A percentile compares a stretch with the other conserved stretches of the same genome.
Conservation (phyloP, 1,140 invertebrate species). For the Sycophila sp. region DNA sequence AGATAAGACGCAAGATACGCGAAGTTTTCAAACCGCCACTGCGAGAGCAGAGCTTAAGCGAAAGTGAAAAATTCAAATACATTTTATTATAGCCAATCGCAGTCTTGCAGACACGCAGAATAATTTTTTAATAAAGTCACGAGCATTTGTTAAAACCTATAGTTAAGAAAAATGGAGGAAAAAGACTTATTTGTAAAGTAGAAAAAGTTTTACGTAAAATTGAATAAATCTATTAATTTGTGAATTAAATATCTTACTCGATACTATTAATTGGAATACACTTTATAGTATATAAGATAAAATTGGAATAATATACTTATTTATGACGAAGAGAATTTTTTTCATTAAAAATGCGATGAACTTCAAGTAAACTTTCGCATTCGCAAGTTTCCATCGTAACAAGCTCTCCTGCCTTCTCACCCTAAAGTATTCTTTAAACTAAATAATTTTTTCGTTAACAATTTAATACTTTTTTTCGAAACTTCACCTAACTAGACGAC, state of each 20-base stretch:
- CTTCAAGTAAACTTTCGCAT: conserved; percentile 6
- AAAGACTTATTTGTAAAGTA: too few relatives aligned
- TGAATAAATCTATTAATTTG: conserved; percentile 9
- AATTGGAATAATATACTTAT: conserved; percentile 21
- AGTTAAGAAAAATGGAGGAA: conserved; percentile 24
- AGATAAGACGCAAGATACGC: too few relatives aligned
- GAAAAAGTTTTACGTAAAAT: conserved; percentile 16
- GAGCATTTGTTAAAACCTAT: conserved; percentile 3
- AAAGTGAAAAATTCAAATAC: neutral
- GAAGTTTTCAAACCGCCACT: too few relatives aligned
- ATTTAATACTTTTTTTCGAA: conserved; percentile 21
- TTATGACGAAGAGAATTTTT: conserved; percentile 13
- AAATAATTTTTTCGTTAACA: conserved; percentile 32
- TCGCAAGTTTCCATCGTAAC: conserved; percentile 11
- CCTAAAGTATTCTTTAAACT: conserved; percentile 26
- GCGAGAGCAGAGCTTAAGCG: conserved; percentile 4
- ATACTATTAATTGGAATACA: conserved; percentile 26
- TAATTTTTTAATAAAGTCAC: conserved; percentile 12
- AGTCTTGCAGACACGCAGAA: conserved; percentile 15
- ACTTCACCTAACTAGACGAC: conserved; percentile 19
- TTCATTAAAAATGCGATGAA: conserved; percentile 14
- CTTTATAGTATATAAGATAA: neutral
- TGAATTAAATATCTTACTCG: conserved; percentile 22
- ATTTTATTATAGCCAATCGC: conserved; percentile 24
- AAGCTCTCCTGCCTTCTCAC: conserved; percentile 1